phyloP scores from a whole-genome alignment of 2,797 vertebrate species.

The Hipposideros larvatus region DNA sequence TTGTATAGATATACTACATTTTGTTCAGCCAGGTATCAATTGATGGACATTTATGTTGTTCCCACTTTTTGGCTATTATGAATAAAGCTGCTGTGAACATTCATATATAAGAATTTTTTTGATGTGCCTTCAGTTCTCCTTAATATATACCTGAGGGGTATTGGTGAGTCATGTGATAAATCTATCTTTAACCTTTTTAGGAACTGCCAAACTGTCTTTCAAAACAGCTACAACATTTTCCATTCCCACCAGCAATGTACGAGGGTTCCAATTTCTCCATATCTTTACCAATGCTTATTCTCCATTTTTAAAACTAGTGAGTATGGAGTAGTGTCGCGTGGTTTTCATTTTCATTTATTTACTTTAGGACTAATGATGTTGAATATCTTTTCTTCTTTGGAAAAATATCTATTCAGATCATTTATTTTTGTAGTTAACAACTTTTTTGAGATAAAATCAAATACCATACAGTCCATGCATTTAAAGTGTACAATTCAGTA shows the following conservation, averaged over 20 bases:
- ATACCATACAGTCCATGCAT: background rate
- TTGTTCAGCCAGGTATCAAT: background rate
- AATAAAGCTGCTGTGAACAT: background rate
- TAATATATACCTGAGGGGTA: background rate
- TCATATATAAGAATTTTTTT: background rate
- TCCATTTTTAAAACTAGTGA: background rate
- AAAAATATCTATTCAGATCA: background rate
- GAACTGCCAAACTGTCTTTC: background rate
- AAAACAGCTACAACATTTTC: background rate
- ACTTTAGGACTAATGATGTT: background rate
- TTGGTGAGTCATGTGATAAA: background rate
- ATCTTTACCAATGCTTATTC: background rate
- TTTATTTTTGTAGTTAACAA: background rate
- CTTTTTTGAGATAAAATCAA: slow-evolving; percentile 1
- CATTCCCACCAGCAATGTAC: background rate
- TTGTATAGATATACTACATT: background rate
- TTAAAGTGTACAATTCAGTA: background rate
- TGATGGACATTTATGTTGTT: background rate
- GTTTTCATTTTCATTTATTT: background rate
- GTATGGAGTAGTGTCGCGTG: background rate
- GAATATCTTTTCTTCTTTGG: slow-evolving; percentile 23
- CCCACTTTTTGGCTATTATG: background rate
- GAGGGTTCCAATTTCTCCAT: background rate
- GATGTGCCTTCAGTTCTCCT: background rate
- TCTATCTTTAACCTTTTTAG: background rate